Conservation (phyloP, 1,140 invertebrate genomes). For the Psilanteris sp. region DNA sequence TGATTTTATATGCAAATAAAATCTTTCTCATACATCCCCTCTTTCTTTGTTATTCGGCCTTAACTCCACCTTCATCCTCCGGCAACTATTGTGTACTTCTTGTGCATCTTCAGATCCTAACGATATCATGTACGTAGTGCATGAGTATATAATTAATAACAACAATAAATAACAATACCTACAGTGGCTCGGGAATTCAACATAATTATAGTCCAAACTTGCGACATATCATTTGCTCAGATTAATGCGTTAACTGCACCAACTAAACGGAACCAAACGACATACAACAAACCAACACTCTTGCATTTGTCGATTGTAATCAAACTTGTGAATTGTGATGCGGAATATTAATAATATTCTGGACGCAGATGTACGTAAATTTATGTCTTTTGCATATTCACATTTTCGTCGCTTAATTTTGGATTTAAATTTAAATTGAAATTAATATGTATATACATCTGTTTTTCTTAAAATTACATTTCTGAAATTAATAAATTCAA, state of each 20-base stretch:
- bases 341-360: conserved; percentile 34
- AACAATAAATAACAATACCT: conserved; percentile 58
- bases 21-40: conserved; percentile 56
- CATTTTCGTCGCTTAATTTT: background rate
- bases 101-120: conserved; percentile 47
- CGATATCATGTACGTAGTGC: conserved; percentile 45
- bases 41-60: conserved; percentile 57
- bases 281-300: conserved; percentile 38
- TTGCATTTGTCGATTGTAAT: conserved; percentile 45
- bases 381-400: conserved; percentile 19
- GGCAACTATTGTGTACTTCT: conserved; percentile 74
- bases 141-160: conserved; percentile 74
- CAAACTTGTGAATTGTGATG: conserved; percentile 43
- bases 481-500: too few species aligned
- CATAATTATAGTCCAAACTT: conserved; percentile 73
- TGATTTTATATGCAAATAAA: conserved; percentile 77
- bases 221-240: conserved; percentile 67
- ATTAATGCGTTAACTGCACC: conserved; percentile 47
- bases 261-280: conserved; percentile 47
- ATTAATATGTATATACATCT: too few species aligned
- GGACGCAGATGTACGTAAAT: conserved; percentile 5
- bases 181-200: conserved; percentile 72
- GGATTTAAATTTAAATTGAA: too few species aligned
- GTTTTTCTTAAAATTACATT: too few species aligned
- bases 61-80: conserved; percentile 76